Evolutionary conservation across 2,797 vertebrate genomes (phyloP), one percentile per base, ranked within the genome.

Genomic region (Oryzias dopingdopingensis): DNA sequence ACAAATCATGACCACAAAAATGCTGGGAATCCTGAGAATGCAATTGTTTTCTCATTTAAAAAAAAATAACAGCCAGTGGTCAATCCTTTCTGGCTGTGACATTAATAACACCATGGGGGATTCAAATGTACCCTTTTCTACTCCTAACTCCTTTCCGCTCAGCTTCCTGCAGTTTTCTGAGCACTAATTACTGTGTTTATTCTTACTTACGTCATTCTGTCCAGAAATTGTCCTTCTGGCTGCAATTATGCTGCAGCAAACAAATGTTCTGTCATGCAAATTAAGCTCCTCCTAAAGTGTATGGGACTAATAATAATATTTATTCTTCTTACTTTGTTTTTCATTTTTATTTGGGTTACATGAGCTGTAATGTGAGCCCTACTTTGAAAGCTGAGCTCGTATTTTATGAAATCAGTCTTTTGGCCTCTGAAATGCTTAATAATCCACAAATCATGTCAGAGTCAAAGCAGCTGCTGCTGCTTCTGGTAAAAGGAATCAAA

Each of bases 161-260:
- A 0, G 61, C 66, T 77, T 80, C 85, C 83, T 82, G 79, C 60
- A 37, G 77, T 67, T 86, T 86, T 61, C 62, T 71, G 52, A 59
- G 56, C 63, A 43, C 70, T 93, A 92, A 93, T 92, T 86, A 91
- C 87, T 88, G 85, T 90, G 82, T 90, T 93, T 89, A 79, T 79
- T 69, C 65, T 70, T 67, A 62, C 82, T 80, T 87, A 83, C 89
- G 88, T 92, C 91, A 92, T 58, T 53, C 68, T 70, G 70, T 68
- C 83, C 84, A 85, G 82, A 90, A 90, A 91, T 73, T 75, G 59
- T 62, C 74, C 70, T 80, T 86, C 66, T 78, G 78, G 67, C 80
- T 70, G 81, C 77, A 88, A 88, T 89, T 90, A 90, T 77, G 70
- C 68, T 74, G 76, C 74, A 83, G 65, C 41, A 82, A 76, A 82